These are phyloP conservation scores for Orthosia incerta DNA, from an alignment of 2,888 invertebrate genomes.

Conservation along the genomic window DNA sequence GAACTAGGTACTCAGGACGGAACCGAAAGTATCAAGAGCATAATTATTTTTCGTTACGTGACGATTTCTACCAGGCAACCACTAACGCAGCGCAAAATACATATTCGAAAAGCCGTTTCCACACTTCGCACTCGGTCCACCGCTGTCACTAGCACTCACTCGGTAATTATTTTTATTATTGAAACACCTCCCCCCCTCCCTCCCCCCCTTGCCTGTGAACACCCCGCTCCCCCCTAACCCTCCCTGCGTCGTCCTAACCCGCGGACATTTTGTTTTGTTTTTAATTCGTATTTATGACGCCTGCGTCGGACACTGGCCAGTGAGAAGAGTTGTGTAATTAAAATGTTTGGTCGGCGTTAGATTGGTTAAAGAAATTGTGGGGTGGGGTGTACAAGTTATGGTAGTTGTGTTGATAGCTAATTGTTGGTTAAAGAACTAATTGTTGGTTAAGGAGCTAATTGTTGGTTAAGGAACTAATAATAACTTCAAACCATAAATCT, in stretches of 20 bases:
- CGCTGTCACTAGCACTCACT: constrained; percentile 81
- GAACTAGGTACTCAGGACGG: too few relatives aligned
- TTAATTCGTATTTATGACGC: constrained; percentile 74
- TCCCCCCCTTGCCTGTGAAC: constrained; percentile 29
- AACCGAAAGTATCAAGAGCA: too few relatives aligned
- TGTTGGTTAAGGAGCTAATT: too few relatives aligned
- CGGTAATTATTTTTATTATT: constrained; percentile 83
- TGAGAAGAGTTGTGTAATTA: constrained; percentile 42
- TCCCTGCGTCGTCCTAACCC: constrained; percentile 46
- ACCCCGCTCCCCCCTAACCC: constrained; percentile 43
- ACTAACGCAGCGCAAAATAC: neutral
- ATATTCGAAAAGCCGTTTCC: constrained; percentile 67
- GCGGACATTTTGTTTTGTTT: constrained; percentile 71
- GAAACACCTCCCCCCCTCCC: constrained; percentile 68
- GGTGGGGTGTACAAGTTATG: constrained; percentile 29
- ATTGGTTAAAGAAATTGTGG: constrained; percentile 46
- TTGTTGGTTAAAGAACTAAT: too few relatives aligned
- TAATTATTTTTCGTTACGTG: too few relatives aligned
- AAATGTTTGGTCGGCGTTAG: constrained; percentile 54
- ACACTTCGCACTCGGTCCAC: constrained; percentile 55
- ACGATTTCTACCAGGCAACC: too few relatives aligned
- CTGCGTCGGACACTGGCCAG: constrained; percentile 59
- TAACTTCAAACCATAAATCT: too few relatives aligned
- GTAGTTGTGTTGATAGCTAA: neutral
- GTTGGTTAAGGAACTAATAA: too few relatives aligned